Evolutionary conservation across 2,888 invertebrate species (phyloP).

Genomic region (Acanthosepion lycidas): DNA sequence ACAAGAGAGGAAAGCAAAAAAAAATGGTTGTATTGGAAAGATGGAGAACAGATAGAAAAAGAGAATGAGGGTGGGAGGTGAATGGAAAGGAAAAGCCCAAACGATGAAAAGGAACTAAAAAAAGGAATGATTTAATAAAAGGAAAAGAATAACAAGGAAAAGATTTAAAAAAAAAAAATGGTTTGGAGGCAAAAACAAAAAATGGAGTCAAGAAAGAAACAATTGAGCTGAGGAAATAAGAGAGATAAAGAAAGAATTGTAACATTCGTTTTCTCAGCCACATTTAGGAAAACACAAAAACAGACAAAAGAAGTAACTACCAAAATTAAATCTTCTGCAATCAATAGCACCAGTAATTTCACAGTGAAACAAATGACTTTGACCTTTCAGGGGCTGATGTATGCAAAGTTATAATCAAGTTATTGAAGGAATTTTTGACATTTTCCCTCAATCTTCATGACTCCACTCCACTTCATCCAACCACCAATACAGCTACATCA

Average conservation of each 20-base stretch:
- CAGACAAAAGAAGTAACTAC: background rate
- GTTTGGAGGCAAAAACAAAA: background rate
- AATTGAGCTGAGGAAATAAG: background rate
- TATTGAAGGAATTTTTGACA: constrained; percentile 21
- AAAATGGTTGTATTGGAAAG: background rate
- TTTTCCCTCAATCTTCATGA: background rate
- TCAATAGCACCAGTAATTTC: background rate
- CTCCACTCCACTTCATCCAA: background rate
- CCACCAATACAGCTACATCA: background rate
- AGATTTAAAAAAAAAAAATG: background rate
- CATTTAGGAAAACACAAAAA: background rate
- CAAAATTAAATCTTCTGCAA: background rate
- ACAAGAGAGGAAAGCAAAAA: background rate
- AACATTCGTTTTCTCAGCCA: background rate
- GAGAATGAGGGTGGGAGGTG: background rate
- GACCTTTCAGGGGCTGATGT: background rate
- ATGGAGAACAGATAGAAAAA: background rate
- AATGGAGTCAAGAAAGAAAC: background rate
- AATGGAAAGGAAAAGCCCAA: background rate
- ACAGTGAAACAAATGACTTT: background rate
- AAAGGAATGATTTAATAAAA: background rate
- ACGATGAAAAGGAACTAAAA: background rate
- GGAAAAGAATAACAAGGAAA: background rate
- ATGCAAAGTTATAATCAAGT: background rate
- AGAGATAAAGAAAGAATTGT: background rate